These are phyloP conservation scores for Motacilla alba DNA, from an alignment of 2,113 vertebrate genomes.

Conservation along the genomic window DNA sequence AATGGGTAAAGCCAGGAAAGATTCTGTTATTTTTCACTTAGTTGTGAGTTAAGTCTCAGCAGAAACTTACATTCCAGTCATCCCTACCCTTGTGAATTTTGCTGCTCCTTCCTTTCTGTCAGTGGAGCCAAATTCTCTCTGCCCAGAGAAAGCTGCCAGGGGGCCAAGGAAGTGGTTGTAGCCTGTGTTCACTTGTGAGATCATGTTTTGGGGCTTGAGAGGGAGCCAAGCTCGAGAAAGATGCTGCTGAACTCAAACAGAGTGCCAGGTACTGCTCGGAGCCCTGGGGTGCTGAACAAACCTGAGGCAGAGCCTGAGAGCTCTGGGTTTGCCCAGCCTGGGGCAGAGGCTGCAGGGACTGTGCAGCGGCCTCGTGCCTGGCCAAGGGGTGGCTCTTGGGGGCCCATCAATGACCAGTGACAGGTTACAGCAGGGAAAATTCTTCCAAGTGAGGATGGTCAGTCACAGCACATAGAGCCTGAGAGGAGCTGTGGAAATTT, in stretches of 20 bases:
- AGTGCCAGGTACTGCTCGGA: background rate
- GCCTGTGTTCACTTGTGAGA: background rate
- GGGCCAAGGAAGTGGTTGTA: background rate
- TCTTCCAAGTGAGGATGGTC: background rate
- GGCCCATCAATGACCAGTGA: background rate
- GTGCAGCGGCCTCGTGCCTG: accelerated
- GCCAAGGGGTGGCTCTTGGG: background rate
- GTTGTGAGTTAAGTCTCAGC: background rate
- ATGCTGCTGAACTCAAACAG: background rate
- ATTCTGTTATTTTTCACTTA: background rate
- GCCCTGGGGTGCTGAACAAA: background rate
- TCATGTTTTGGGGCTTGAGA: background rate
- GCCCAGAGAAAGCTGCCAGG: background rate
- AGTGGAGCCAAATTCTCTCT: background rate
- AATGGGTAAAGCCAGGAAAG: background rate
- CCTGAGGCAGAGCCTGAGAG: background rate
- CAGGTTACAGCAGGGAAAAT: background rate
- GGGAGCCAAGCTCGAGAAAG: background rate
- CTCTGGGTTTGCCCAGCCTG: background rate
- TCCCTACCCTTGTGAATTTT: background rate
- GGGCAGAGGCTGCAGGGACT: background rate
- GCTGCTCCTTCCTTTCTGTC: background rate
- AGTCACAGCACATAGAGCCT: background rate
- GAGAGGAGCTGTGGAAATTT: background rate
- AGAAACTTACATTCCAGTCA: background rate